Conservation (phyloP, 2,797 vertebrate species). For the Cuniculus paca region DNA sequence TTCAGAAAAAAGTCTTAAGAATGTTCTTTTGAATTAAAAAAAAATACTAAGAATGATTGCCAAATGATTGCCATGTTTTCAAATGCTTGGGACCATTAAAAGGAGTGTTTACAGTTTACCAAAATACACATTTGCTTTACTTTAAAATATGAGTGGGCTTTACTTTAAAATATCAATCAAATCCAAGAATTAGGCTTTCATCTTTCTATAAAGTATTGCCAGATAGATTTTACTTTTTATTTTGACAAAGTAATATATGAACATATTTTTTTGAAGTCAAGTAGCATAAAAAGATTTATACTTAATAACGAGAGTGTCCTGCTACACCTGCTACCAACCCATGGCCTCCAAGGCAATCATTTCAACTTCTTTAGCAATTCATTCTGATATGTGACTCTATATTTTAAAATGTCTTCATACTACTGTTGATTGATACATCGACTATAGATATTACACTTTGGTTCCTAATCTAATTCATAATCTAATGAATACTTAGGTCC, state of each 20-base stretch:
- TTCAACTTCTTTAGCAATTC: not conserved
- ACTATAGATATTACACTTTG: slow-evolving; percentile 22
- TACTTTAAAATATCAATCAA: slow-evolving; percentile 38
- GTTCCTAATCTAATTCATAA: not conserved
- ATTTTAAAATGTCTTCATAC: not conserved
- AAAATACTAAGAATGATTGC: not conserved
- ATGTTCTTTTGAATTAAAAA: slow-evolving; percentile 20
- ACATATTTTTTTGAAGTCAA: slow-evolving; percentile 25
- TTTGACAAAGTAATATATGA: slow-evolving; percentile 22
- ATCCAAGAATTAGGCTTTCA: not conserved
- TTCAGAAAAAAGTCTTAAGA: slow-evolving; percentile 20
- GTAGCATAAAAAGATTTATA: not conserved
- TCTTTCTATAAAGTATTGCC: not conserved
- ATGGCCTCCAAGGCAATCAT: not conserved
- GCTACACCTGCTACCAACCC: not conserved
- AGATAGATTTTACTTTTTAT: slow-evolving; percentile 6
- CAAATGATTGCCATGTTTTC: not conserved
- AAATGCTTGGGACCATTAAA: not conserved
- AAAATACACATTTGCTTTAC: slow-evolving; percentile 28
- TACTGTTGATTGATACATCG: not conserved
- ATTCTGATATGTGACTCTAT: not conserved
- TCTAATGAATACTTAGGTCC: not conserved
- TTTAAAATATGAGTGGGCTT: not conserved
- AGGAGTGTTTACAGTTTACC: slow-evolving; percentile 15
- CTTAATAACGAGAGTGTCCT: not conserved